Evolutionary conservation across 1,140 invertebrate genomes (phyloP), one percentile per base, ranked within the genome.

Genomic region (Microplitis mediator): DNA sequence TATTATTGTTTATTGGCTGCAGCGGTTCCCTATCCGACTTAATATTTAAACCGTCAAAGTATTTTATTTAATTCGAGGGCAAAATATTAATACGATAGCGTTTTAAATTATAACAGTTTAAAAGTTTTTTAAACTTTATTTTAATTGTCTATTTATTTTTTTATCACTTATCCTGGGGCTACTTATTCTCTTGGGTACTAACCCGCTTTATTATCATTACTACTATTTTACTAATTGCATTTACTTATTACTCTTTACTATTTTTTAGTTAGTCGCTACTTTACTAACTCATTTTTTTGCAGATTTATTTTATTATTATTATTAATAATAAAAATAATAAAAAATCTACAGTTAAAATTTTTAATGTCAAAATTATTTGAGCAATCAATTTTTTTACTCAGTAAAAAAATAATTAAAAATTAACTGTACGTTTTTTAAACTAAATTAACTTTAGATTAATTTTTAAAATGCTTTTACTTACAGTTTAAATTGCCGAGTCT

Each of bases 21-120:
- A 78, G 67, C 76, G 58, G 45, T 61, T 62, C 60, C 69, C 50
- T 16, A 39, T 36, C 67, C 62, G 54, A 66, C 54, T 62, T 64
- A 52, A 64, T 61, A 45, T n/a, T 69, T 69, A 54, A 61, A 52
- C 54, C 32, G 3, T 32, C 23, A 23, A 23, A 23, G 0, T 23
- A 23, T 23, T 23, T 23, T 1, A 69, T 58, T 81, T 79, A 84
- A 84, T 84, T 79, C 86, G 85, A 86, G 86, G 86, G 86, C 85
- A 87, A 87, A 87, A 86, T 87, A 87, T 86, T 86, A 86, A 86
- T 87, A 87, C 82, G 80, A 86, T 86, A 83, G 83, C 81, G 60
- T 72, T 31, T 60, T 45, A 23, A 34, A 54, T 62, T 11, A 32
- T n/a, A 16, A 56, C 62, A 36, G 34, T 58, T 34, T 36, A 51